Evolutionary conservation across 2,797 vertebrate species (phyloP), one percentile per base, ranked within the genome.

Genomic region (Phrynocephalus vlangalii): DNA sequence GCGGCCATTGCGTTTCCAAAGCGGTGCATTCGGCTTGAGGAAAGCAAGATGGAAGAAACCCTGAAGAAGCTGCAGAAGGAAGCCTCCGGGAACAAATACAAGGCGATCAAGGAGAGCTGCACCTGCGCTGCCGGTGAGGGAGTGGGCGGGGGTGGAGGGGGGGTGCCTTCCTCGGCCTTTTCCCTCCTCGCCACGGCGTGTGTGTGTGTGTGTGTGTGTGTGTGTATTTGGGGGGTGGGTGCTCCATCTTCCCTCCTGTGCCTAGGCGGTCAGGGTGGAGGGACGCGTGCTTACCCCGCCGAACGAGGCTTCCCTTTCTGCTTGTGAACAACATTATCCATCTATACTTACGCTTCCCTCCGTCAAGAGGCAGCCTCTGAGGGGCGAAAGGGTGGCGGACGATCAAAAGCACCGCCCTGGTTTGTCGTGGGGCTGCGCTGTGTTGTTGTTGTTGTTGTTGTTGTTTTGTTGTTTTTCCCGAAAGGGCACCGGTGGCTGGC

Each of bases 61-160:
- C 95, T 99, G 82, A 96, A 97, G 78, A 98, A 97, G 94, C 97
- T 99, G 92, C 98, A 98, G 93, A 99, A 98, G 95, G 98, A 99
- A 71, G 98, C 98, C 78, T 98, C 98, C 85, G 98, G 98, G 26
- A 98, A 97, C 96, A 98, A 97, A 93, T 95, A 99, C 95, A 98
- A 97, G 95, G 97, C 97, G 15, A 96, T 99, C 90, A 98, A 97
- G 56, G 99, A 99, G 87, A 98, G 98, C 93, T 99, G 98, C 96
- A 94, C 95, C 88, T 96, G 93, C 93, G 98, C 99, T 84, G 96
- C 97, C 87, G 98, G 98, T 99, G 95, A 98, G 98, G 87, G 52
- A 22, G 73, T 48, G 60, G 56, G 82, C 33, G 20, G 83, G 73
- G 10, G 30, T 7, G 2, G 28, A 1, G 9, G 3, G 70, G 70